phyloP scores from a whole-genome alignment of 2,888 invertebrate species.

The Ryuthela nishihirai region DNA sequence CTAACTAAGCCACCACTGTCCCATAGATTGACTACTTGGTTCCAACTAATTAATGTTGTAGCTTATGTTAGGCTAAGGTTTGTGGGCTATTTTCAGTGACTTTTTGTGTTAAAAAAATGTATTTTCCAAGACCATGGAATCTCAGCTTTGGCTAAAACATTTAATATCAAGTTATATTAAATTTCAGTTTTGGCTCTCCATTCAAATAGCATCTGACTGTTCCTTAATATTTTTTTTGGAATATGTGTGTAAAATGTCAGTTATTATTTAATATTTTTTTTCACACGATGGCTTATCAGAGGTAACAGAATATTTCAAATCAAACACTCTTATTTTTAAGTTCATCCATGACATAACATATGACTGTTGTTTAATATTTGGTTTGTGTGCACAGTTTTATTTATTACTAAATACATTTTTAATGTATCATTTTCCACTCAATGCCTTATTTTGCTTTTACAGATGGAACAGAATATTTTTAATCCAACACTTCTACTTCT shows the following conservation, averaged over 20 bases:
- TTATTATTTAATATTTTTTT: background rate
- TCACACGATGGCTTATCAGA: background rate
- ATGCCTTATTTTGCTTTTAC: constrained; percentile 5
- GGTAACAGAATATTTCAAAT: background rate
- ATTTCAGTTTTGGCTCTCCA: no score
- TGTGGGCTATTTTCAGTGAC: no score
- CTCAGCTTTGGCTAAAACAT: no score
- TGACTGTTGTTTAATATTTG: background rate
- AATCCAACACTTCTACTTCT: constrained; percentile 81
- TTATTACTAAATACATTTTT: background rate
- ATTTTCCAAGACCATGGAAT: no score
- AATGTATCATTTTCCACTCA: background rate
- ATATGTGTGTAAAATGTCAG: background rate
- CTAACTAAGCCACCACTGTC: no score
- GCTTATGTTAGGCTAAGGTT: no score
- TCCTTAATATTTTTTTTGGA: background rate
- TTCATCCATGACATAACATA: background rate
- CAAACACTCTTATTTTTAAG: background rate
- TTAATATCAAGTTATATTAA: no score
- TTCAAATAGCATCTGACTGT: no score
- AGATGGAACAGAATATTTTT: constrained; percentile 56
- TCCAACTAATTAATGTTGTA: no score
- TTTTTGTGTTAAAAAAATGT: no score
- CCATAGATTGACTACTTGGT: no score
- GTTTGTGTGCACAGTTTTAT: background rate